These are phyloP conservation scores for Eleutherodactylus coqui DNA, from an alignment of 2,797 vertebrate species.

Conservation along the genomic window DNA sequence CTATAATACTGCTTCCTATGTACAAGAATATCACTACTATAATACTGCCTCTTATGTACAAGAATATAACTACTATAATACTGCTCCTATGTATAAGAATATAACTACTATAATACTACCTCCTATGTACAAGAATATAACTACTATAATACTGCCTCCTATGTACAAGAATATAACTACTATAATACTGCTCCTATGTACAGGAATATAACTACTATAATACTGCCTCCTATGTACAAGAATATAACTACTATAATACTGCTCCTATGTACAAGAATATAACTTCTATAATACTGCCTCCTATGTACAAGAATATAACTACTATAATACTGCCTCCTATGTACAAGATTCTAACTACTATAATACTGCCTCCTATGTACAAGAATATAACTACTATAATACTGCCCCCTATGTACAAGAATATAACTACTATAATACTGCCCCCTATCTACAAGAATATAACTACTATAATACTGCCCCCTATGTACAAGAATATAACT, in stretches of 20 bases:
- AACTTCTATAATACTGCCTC: conserved; percentile 6
- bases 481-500: no score
- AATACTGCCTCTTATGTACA: background rate
- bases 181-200: conserved; percentile 8
- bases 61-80: conserved; percentile 7
- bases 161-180: conserved; percentile 1
- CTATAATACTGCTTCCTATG: background rate
- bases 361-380: background rate
- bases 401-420: no score
- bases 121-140: no score
- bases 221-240: background rate
- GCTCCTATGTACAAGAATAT: background rate
- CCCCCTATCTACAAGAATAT: no score
- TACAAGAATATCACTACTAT: no score
- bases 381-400: conserved; percentile 1
- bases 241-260: conserved; percentile 16
- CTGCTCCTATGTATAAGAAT: background rate
- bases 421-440: no score
- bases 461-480: background rate
- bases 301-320: background rate
- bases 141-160: background rate
- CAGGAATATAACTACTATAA: conserved; percentile 15
- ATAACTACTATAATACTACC: background rate
- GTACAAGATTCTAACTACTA: background rate
- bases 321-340: background rate